A percentile compares a stretch with the other conserved stretches of the same genome.
Conservation (phyloP, 2,888 invertebrate genomes). For the Machimus rusticus region DNA sequence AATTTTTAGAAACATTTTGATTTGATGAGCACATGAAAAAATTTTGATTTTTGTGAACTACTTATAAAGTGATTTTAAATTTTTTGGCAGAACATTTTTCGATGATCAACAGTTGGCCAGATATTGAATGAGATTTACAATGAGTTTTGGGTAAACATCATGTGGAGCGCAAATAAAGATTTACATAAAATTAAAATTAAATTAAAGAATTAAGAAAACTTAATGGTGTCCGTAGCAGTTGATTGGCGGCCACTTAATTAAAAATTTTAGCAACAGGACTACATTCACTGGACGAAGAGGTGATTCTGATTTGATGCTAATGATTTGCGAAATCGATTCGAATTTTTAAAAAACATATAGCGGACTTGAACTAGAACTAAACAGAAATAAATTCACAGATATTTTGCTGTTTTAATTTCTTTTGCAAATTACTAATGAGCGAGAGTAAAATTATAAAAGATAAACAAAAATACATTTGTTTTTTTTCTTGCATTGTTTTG, state of each 20-base stretch:
- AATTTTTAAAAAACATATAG: not conserved
- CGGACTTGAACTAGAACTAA: not conserved
- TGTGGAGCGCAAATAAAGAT: not conserved
- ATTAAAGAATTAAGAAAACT: not conserved
- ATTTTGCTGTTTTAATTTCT: not conserved
- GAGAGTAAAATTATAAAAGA: not conserved
- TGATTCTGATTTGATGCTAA: not conserved
- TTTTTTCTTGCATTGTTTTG: not conserved
- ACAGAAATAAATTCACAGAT: not conserved
- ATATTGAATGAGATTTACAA: conserved; percentile 6
- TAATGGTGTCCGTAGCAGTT: not conserved
- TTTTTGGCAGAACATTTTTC: not conserved
- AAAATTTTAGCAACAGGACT: not conserved
- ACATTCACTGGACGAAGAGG: not conserved
- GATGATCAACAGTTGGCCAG: not conserved
- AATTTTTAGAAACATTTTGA: conserved; percentile 20
- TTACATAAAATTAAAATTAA: not conserved
- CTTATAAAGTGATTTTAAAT: conserved; percentile 41
- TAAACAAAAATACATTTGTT: not conserved
- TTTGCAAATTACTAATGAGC: not conserved
- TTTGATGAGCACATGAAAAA: conserved; percentile 9
- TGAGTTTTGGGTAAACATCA: not conserved
- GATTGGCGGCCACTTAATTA: not conserved
- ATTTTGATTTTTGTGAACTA: conserved; percentile 13
- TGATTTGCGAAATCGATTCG: not conserved